Evolutionary conservation across 2,888 invertebrate genomes (phyloP), one percentile per base, ranked within the genome.

Genomic region (Hartigia nigra): DNA sequence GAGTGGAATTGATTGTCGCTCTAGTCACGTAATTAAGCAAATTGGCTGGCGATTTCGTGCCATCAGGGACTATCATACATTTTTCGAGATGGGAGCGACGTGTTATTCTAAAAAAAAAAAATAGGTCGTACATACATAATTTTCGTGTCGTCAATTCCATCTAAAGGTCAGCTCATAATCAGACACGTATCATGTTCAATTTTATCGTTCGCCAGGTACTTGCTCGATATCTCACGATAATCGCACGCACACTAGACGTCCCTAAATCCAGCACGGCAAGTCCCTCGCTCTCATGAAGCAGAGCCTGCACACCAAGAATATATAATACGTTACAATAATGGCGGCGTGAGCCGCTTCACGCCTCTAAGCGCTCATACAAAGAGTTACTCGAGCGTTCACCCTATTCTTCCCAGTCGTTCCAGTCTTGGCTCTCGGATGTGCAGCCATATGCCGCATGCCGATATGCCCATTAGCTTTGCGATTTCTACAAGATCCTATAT

Each of bases 401-500:
- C 80, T 72, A 31, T 72, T 31, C 72, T 31, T 34, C 72, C 55
- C 55, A 31, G 72, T 72, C 72, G 31, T 32, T 72, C 32, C 32
- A 72, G 72, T 72, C 72, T 72, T 34, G 72, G 72, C 31, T 72
- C 72, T 72, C 32, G 39, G 74, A 78, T 70, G 69, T 12, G 82
- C 81, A 78, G 78, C 80, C 83, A 86, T 87, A 83, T 84, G 86
- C 85, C 81, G 85, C 85, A 83, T 83, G 83, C 85, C 87, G 85
- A 86, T 87, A 85, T 84, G 85, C 85, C 87, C 85, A 87, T 88
- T 87, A 88, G 83, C 35, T 76, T 77, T 82, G 81, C 83, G 83
- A 88, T 87, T 88, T 86, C 86, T 84, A 82, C 83, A 82, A 85
- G 87, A 87, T 88, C 83, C 83, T 85, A 88, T 85, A 85, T 87